These are phyloP conservation scores for Phalacrocorax carbo DNA, from an alignment of 2,113 vertebrate species.

Conservation along the genomic window DNA sequence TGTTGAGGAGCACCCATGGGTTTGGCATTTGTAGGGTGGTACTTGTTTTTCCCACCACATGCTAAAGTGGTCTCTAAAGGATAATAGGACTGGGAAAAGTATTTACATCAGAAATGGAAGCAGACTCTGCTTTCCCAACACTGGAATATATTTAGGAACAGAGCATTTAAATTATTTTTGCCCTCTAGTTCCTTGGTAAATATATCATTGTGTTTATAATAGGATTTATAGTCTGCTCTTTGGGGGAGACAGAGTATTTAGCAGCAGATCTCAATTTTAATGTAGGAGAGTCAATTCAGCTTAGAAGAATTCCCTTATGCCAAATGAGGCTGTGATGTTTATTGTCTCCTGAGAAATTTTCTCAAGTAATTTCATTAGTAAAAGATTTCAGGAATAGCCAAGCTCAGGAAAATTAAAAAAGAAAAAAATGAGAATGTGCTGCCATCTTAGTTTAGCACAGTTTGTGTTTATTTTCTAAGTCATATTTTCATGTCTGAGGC, in stretches of 20 bases:
- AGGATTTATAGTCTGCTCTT: background rate
- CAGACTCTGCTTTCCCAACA: background rate
- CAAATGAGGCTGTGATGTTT: constrained; percentile 23
- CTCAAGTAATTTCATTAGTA: constrained; percentile 35
- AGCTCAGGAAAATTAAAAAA: background rate
- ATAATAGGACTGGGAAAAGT: background rate
- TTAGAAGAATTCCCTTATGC: constrained; percentile 24
- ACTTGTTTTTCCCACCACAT: background rate
- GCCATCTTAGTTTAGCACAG: background rate
- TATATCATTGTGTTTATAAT: constrained; percentile 19
- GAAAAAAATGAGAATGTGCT: background rate
- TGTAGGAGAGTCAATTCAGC: background rate
- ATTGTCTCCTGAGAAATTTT: constrained; percentile 27
- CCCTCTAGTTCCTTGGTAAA: constrained; percentile 24
- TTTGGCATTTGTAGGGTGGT: background rate
- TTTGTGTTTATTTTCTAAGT: background rate
- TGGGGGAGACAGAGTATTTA: background rate
- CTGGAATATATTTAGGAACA: constrained; percentile 1
- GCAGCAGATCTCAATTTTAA: constrained; percentile 18
- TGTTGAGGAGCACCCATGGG: background rate
- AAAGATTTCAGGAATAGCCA: background rate
- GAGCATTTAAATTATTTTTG: background rate
- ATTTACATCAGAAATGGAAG: background rate
- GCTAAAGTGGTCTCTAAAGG: background rate
- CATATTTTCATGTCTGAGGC: background rate